These are phyloP conservation scores for Temnopleurus reevesii DNA, from an alignment of 53 echinoderm and acorn worm genomes.

Conservation along the genomic window DNA sequence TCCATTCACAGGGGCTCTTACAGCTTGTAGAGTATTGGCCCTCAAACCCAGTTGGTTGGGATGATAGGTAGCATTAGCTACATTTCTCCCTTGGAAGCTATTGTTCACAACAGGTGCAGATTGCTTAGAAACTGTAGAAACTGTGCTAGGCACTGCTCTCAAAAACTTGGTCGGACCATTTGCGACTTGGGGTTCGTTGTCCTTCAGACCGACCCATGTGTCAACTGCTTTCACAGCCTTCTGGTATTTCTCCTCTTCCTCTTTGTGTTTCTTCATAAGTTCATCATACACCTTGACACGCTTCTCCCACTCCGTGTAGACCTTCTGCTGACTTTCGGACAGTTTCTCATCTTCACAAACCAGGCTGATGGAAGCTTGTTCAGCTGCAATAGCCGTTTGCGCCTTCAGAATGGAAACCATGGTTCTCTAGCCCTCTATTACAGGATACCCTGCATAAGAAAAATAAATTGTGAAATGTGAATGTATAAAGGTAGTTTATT, in stretches of 20 bases:
- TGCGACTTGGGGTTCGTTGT: neutral
- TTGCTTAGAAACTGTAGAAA: neutral
- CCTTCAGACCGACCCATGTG: conserved; percentile 44
- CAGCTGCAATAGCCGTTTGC: neutral
- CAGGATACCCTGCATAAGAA: too few species aligned
- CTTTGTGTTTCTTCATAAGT: conserved; percentile 53
- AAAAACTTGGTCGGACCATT: conserved; percentile 54
- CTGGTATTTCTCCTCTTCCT: conserved; percentile 45
- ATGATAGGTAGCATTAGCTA: neutral
- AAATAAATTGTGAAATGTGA: too few species aligned
- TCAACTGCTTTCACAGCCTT: conserved; percentile 54
- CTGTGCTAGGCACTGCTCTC: neutral
- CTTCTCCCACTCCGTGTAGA: conserved; percentile 31
- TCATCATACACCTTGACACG: conserved; percentile 41
- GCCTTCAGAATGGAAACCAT: neutral
- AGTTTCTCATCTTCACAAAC: conserved; percentile 29
- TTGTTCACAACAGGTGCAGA: too few species aligned
- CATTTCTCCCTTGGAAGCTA: neutral
- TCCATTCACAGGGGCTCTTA: conserved; percentile 8
- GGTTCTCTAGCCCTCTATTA: neutral
- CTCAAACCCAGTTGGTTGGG: neutral
- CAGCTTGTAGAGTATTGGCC: neutral
- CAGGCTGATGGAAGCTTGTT: neutral
- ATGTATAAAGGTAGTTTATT: too few species aligned
- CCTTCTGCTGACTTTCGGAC: conserved; percentile 22